A percentile compares a stretch with the other conserved stretches of the same genome.
phyloP scores from a whole-genome alignment of 1,140 invertebrate species.

The Acyrthosiphon pisum region DNA sequence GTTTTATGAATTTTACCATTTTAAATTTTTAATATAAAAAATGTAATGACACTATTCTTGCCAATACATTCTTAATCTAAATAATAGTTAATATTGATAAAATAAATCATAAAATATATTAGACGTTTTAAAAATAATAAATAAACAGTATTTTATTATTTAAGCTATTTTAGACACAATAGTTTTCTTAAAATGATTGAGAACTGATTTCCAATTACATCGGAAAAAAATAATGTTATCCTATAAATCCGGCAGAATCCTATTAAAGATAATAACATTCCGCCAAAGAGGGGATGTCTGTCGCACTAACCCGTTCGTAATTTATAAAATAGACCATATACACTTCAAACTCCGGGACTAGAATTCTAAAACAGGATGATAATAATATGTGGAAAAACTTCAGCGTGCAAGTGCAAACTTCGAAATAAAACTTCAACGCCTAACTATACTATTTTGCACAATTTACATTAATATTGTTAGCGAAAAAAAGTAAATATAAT shows the following conservation, averaged over 20 bases:
- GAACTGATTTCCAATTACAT: slow-evolving; percentile 31
- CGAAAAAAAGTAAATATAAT: not conserved
- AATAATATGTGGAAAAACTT: slow-evolving; percentile 4
- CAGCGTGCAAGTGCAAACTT: not conserved
- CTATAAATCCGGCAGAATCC: slow-evolving; percentile 7
- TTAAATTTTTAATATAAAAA: not conserved
- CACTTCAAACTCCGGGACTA: slow-evolving; percentile 5
- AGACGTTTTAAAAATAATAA: not conserved
- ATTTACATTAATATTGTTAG: not conserved
- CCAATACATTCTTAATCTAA: not conserved
- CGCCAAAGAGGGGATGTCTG: not conserved
- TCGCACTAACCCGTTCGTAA: slow-evolving; percentile 33
- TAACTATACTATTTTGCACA: not conserved
- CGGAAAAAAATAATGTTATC: not conserved
- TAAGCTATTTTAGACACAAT: not conserved
- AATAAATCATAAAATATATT: not conserved
- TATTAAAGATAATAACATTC: slow-evolving; percentile 34
- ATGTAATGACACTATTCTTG: not conserved
- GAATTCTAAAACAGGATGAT: slow-evolving; percentile 12
- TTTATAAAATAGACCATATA: slow-evolving; percentile 21
- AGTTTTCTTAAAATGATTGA: not conserved
- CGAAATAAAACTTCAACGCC: not conserved
- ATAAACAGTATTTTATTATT: not conserved
- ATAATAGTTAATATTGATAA: not conserved
- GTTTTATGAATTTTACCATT: not conserved